Conservation (phyloP, 2,797 vertebrate genomes). For the Tenualosa thibaudeaui region DNA sequence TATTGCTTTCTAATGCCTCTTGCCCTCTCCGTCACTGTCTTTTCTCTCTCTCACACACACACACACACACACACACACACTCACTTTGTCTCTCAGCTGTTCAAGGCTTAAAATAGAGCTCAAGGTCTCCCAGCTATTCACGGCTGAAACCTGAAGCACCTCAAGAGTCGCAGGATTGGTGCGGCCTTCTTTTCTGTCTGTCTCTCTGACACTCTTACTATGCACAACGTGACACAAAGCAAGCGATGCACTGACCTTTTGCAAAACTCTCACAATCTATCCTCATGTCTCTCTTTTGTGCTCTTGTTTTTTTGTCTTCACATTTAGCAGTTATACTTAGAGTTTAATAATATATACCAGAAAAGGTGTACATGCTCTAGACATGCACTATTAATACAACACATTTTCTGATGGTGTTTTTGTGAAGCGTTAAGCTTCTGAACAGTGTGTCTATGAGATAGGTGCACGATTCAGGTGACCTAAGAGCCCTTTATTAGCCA, state of each 20-base stretch:
- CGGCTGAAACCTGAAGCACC: constrained; percentile 38
- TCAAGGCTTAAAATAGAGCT: constrained; percentile 50
- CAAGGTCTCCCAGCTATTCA: constrained; percentile 49
- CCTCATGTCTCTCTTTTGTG: not conserved
- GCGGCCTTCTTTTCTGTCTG: constrained; percentile 30
- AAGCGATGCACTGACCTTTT: not conserved
- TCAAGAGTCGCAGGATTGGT: constrained; percentile 24
- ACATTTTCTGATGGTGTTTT: not conserved
- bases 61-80: not conserved
- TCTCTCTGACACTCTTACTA: constrained; percentile 27
- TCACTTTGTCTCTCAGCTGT: constrained; percentile 48
- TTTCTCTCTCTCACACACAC: constrained; percentile 6
- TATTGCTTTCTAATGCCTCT: not conserved
- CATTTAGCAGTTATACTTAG: not conserved
- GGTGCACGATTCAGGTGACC: not conserved
- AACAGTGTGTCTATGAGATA: not conserved
- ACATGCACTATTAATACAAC: not conserved
- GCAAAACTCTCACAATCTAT: not conserved
- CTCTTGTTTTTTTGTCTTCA: not conserved
- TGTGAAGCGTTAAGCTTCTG: not conserved
- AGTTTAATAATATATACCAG: not conserved
- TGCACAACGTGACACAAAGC: constrained; percentile 21
- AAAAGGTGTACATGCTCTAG: not conserved
- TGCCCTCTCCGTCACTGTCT: not conserved
- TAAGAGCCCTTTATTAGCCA: not conserved